Evolutionary conservation across 2,888 invertebrate species (phyloP).

Genomic region (Macrophya annulata): DNA sequence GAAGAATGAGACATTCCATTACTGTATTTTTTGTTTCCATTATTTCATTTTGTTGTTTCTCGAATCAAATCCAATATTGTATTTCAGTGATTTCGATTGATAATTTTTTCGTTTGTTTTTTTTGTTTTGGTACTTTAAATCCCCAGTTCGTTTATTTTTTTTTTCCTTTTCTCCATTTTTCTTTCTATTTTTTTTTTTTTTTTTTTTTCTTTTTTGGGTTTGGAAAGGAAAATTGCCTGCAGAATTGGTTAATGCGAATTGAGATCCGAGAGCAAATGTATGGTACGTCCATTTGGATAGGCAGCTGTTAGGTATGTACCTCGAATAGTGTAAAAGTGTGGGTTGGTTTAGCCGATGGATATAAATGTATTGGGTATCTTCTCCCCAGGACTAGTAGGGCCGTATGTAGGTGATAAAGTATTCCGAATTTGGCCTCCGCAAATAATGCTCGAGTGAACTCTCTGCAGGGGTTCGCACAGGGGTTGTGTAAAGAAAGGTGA

Average conservation of each 20-base stretch:
- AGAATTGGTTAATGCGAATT: not conserved
- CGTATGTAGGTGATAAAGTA: constrained; percentile 19
- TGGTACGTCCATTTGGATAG: not conserved
- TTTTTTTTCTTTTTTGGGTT: not conserved
- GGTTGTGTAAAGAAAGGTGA: constrained; percentile 39
- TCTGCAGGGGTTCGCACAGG: not conserved
- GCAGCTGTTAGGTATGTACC: not conserved
- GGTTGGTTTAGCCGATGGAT: not conserved
- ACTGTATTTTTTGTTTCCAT: not conserved
- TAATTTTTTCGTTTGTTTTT: not conserved
- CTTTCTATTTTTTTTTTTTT: no score
- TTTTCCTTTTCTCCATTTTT: no score
- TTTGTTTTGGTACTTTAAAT: not conserved
- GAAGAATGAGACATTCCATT: not conserved
- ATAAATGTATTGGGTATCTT: constrained; percentile 10
- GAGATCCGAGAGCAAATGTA: not conserved
- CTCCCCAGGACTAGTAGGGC: not conserved
- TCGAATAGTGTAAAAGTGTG: not conserved
- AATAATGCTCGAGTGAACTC: constrained; percentile 37
- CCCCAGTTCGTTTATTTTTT: not conserved
- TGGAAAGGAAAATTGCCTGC: not conserved
- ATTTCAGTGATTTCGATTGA: not conserved
- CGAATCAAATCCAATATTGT: not conserved
- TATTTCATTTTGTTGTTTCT: not conserved
- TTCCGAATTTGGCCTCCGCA: constrained; percentile 40